phyloP scores from a whole-genome alignment of 2,888 invertebrate genomes.

The Athalia circularis region DNA sequence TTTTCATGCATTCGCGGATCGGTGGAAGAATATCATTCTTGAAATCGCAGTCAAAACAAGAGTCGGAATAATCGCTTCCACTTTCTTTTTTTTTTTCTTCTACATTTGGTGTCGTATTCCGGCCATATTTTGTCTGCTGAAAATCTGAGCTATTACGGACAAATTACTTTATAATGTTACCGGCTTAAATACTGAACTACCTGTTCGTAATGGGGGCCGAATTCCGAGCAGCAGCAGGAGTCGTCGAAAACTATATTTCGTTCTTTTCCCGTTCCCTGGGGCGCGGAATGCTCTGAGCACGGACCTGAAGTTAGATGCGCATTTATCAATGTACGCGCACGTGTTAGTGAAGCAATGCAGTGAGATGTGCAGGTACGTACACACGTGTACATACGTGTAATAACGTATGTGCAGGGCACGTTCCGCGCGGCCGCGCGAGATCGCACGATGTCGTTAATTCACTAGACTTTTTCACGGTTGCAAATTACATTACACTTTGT shows the following conservation, averaged over 20 bases:
- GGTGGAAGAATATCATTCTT: neutral
- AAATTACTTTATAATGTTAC: constrained; percentile 41
- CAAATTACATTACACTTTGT: constrained; percentile 40
- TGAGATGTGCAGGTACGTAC: neutral
- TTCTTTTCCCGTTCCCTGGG: too few species aligned
- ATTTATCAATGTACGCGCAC: too few species aligned
- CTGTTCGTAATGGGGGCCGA: too few species aligned
- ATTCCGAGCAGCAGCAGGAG: too few species aligned
- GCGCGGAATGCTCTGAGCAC: too few species aligned
- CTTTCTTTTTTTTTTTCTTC: constrained; percentile 5
- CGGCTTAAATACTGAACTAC: constrained; percentile 29
- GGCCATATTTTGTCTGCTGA: constrained; percentile 10
- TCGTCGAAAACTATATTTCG: neutral
- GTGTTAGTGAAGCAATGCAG: neutral
- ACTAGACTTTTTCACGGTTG: constrained; percentile 39
- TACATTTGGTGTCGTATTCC: neutral
- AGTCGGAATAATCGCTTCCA: constrained; percentile 27
- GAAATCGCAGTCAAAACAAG: neutral
- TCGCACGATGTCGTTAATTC: constrained; percentile 29
- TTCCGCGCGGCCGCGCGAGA: neutral
- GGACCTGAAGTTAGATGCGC: too few species aligned
- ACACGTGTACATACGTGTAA: neutral
- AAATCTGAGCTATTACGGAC: constrained; percentile 20
- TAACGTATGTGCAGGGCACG: neutral
- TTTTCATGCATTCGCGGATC: neutral